Evolutionary conservation across 2,113 vertebrate genomes (phyloP).

Genomic region (Acanthochromis polyacanthus): DNA sequence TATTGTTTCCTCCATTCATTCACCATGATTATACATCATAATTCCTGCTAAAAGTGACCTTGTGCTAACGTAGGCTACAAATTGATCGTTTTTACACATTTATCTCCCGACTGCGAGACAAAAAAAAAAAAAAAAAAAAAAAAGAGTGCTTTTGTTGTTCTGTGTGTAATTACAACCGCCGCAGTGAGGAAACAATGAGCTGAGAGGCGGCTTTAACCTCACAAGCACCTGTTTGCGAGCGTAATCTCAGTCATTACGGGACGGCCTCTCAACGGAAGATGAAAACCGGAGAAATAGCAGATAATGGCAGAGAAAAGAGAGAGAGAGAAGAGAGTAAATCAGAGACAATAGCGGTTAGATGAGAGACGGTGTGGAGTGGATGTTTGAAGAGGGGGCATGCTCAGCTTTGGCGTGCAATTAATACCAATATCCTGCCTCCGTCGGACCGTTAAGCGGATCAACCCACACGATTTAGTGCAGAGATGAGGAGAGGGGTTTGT

Average conservation of each 20-base stretch:
- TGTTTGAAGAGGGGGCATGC: neutral
- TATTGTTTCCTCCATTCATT: no score
- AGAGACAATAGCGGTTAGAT: conserved; percentile 8
- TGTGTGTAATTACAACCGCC: neutral
- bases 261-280: neutral
- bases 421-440: conserved; percentile 62
- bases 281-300: neutral
- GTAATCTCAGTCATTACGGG: conserved; percentile 9
- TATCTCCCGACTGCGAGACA: no score
- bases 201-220: neutral
- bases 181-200: neutral
- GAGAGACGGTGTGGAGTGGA: neutral
- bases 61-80: no score
- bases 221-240: conserved; percentile 1
- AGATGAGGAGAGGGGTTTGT: conserved; percentile 54
- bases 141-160: neutral
- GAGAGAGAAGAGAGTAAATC: neutral
- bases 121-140: no score
- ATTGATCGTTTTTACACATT: no score
- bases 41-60: no score
- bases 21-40: no score
- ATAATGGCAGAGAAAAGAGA: neutral
- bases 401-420: conserved; percentile 45
- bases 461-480: conserved; percentile 64
- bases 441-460: conserved; percentile 67